A percentile compares a stretch with the other conserved stretches of the same genome.
phyloP scores from a whole-genome alignment of 2,797 vertebrate genomes.

The Otolemur crassicaudatus region DNA sequence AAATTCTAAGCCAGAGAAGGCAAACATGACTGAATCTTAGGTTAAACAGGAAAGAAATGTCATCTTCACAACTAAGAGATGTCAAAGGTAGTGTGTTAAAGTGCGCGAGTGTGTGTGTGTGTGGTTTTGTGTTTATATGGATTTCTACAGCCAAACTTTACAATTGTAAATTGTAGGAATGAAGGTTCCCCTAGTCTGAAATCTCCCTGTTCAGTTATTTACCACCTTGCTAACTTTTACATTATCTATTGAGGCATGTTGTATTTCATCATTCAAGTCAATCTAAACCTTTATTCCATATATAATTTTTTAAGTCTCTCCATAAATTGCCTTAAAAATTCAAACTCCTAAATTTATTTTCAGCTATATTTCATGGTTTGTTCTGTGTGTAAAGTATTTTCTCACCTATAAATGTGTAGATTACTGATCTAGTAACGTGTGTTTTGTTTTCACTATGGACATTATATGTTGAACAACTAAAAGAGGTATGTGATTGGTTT shows the following conservation, averaged over 20 bases:
- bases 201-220: neutral
- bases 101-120: neutral
- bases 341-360: conserved; percentile 11
- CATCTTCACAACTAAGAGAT: neutral
- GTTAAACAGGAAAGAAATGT: neutral
- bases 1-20: neutral
- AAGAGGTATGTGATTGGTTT: neutral
- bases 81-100: neutral
- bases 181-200: neutral
- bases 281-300: neutral
- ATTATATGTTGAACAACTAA: neutral
- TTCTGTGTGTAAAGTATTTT: conserved; percentile 23
- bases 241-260: neutral
- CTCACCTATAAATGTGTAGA: neutral
- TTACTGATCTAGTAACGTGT: neutral
- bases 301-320: neutral
- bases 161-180: neutral
- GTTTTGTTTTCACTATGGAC: neutral
- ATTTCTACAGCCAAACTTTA: neutral
- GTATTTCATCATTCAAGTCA: neutral
- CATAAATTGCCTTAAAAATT: neutral
- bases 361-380: neutral
- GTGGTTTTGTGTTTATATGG: neutral
- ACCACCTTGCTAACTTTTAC: neutral
- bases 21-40: neutral